phyloP scores from a whole-genome alignment of 2,113 vertebrate genomes.

The Crotalus tigris region DNA sequence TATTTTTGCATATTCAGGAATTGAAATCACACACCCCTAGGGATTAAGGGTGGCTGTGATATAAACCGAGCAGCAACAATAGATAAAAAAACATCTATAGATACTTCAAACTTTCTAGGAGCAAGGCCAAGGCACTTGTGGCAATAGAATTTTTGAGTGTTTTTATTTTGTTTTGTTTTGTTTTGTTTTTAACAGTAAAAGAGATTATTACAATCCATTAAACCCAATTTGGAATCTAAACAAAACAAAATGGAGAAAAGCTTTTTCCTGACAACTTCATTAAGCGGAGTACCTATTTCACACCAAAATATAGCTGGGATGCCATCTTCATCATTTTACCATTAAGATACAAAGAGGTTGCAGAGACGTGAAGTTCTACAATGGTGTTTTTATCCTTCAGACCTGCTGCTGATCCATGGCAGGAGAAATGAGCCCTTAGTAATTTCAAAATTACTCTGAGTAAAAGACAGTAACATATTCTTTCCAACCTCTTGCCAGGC shows the following conservation, averaged over 20 bases:
- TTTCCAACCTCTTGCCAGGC: constrained; percentile 41
- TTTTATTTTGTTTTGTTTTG: not conserved
- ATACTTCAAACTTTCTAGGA: not conserved
- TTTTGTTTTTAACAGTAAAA: constrained; percentile 24
- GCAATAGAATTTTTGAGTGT: constrained; percentile 32
- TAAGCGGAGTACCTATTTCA: constrained; percentile 53
- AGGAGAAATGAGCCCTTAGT: constrained; percentile 23
- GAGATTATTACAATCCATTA: constrained; percentile 60
- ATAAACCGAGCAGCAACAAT: not conserved
- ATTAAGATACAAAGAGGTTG: constrained; percentile 46
- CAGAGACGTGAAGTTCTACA: constrained; percentile 17
- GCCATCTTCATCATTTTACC: constrained; percentile 16
- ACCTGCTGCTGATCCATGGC: not conserved
- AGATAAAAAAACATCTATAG: not conserved
- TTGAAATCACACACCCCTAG: not conserved
- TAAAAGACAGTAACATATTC: constrained; percentile 52
- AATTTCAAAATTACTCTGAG: constrained; percentile 52
- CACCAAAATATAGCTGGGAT: constrained; percentile 44
- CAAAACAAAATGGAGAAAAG: constrained; percentile 21
- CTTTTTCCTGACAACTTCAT: constrained; percentile 53
- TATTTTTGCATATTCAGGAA: not conserved
- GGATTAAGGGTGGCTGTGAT: not conserved
- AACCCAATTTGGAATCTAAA: constrained; percentile 32
- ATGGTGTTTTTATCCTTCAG: constrained; percentile 33
- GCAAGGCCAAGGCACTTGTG: not conserved